Base-by-base conservation (phyloP, 2,888 invertebrate species). In the Poecilus cupreus region DNA sequence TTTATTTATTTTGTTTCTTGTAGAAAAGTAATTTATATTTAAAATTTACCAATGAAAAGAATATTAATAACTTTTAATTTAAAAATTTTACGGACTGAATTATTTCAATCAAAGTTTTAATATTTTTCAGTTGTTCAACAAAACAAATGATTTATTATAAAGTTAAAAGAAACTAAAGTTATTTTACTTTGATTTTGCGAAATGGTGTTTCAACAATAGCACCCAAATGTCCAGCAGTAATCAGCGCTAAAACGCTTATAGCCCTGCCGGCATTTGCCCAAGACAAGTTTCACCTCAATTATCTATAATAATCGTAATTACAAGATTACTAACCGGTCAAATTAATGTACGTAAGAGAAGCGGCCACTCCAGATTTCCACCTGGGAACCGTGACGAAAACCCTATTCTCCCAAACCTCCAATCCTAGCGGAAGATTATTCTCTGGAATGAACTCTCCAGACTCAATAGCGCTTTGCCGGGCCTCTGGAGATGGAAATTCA, bases 361-460 rank as follows among this genome's bases (percentile, higher is more conserved):
- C 93, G 0, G 95, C 94, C 20, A 96, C 94, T 8, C 96, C 96
- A 18, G 89, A 86, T 85, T 91, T 93, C 95, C 95, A 95, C 84
- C 95, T 91, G 0, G 95, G 95, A 75, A 95, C 91, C 0, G 95
- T 94, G 13, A 95, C 88, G 86, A 95, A 95, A 83, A 95, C 87
- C 83, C 93, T 91, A 83, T 94, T 92, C 54, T 90, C 91, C 84
- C 92, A 92, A 10, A 95, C 92, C 88, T 95, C 95, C 84, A 95
- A 84, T 0, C 95, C 95, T 86, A 95, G 91, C 0, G 95, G 95
- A 22, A 95, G 90, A 83, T 94, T 94, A 87, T 94, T 93, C 86
- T 93, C 92, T 8, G 93, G 94, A 43, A 94, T 91, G 85, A 93
- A 95, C 82, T 90, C 89, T 83, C 91, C 91, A 72, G 89, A 90